Conservation (phyloP, 2,113 vertebrate species). For the Cottus gobio region DNA sequence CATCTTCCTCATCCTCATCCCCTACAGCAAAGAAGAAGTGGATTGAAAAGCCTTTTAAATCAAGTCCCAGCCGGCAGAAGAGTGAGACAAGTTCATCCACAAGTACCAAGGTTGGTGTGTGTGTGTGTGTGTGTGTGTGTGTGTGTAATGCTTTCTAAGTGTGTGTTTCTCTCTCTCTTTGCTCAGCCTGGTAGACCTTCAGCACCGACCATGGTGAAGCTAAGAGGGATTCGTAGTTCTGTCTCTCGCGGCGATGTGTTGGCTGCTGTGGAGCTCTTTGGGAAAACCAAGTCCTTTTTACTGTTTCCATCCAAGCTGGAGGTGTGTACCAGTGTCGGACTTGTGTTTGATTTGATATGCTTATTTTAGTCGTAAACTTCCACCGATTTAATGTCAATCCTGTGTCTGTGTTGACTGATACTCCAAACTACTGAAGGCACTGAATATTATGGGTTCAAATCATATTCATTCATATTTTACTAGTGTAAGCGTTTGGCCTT, state of each 20-base stretch:
- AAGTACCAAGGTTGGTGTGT: background rate
- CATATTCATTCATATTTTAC: background rate
- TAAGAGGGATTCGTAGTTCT: background rate
- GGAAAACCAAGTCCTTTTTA: conserved; percentile 58
- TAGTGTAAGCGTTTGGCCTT: no score
- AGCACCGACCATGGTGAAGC: conserved; percentile 43
- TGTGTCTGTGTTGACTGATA: no score
- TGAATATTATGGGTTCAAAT: background rate
- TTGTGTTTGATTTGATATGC: no score
- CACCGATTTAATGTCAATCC: no score
- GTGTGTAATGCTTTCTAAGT: no score
- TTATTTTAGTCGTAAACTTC: no score
- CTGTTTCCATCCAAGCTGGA: conserved; percentile 33
- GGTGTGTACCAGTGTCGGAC: conserved; percentile 48
- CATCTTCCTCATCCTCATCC: background rate
- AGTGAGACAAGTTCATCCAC: background rate
- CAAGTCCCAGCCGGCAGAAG: background rate
- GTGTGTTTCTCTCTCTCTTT: background rate
- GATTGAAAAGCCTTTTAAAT: background rate
- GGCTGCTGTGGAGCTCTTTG: conserved; percentile 12
- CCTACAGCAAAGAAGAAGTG: background rate
- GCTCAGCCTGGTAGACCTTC: conserved; percentile 6
- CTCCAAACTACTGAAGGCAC: no score
- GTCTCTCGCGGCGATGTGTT: conserved; percentile 42
- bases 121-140: background rate